A percentile compares a stretch with the other conserved stretches of the same genome.
Conservation (phyloP, 2,113 vertebrate genomes). For the Rhinopomastus cyanomelas region DNA sequence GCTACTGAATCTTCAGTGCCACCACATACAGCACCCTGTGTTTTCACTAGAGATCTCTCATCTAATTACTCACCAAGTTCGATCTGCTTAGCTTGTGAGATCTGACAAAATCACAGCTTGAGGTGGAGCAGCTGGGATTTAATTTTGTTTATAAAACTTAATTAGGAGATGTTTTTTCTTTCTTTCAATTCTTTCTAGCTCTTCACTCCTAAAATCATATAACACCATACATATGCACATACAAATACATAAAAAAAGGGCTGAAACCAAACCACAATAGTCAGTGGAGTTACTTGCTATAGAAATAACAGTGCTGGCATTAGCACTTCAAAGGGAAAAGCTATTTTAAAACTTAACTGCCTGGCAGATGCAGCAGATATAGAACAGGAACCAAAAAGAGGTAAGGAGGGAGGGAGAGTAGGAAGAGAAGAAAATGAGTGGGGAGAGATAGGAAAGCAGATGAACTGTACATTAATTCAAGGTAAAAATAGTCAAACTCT, state of each 20-base stretch:
- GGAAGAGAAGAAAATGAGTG: neutral
- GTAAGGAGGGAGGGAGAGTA: neutral
- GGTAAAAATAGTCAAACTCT: neutral
- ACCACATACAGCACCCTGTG: neutral
- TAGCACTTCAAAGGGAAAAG: slow-evolving; percentile 69
- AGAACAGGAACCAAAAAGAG: slow-evolving; percentile 27
- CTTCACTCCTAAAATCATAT: neutral
- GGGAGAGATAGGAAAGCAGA: neutral
- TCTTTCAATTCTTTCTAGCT: neutral
- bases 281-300: slow-evolving; percentile 23
- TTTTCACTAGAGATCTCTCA: slow-evolving; percentile 15
- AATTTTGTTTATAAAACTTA: slow-evolving; percentile 46
- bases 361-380: slow-evolving; percentile 42
- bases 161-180: slow-evolving; percentile 3
- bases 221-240: neutral
- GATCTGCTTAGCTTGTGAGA: slow-evolving; percentile 1
- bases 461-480: neutral
- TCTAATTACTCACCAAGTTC: slow-evolving; percentile 32
- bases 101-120: slow-evolving; percentile 42
- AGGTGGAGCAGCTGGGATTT: slow-evolving; percentile 42
- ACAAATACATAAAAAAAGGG: slow-evolving; percentile 36
- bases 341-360: slow-evolving; percentile 71
- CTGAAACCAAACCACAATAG: slow-evolving; percentile 25
- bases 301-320: slow-evolving; percentile 56
- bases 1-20: neutral